Evolutionary conservation across 2,113 vertebrate species (phyloP).

Genomic region (Cephalopterus ornatus): DNA sequence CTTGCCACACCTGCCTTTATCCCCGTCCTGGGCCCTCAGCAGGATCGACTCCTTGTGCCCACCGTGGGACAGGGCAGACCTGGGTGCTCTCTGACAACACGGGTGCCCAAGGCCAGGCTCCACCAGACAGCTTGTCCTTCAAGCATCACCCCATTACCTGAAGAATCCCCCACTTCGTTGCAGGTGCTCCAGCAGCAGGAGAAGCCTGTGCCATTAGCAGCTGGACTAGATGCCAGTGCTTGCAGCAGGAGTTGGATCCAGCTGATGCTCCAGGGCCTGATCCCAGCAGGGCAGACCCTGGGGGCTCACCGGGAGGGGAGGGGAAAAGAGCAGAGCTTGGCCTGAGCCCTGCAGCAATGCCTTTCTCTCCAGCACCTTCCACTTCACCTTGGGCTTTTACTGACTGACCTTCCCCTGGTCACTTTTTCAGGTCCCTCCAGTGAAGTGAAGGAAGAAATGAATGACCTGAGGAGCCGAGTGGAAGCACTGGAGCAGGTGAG

Average conservation of each 20-base stretch:
- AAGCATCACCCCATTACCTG: neutral
- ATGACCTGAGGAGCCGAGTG: constrained; percentile 79
- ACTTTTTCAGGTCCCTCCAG: constrained; percentile 27
- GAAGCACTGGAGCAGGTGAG: constrained; percentile 85
- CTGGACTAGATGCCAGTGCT: neutral
- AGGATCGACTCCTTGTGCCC: neutral
- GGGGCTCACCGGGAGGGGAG: neutral
- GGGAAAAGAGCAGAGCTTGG: neutral
- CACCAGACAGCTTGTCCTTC: neutral
- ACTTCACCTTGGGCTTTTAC: neutral
- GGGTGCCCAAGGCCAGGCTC: neutral
- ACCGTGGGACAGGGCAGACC: neutral
- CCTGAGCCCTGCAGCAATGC: neutral
- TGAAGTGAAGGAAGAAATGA: constrained; percentile 80
- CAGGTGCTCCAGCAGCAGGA: constrained; percentile 15
- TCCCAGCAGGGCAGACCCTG: accelerated
- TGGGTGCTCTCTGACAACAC: accelerated
- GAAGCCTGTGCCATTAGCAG: neutral
- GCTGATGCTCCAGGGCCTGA: neutral
- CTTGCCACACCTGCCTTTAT: accelerated
- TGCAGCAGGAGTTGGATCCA: neutral
- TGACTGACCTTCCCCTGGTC: neutral
- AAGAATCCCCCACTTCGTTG: neutral
- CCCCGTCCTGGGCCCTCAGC: neutral
- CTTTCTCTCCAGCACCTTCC: neutral